Conservation (phyloP, 1,140 invertebrate genomes). For the Leucophenga varia region DNA sequence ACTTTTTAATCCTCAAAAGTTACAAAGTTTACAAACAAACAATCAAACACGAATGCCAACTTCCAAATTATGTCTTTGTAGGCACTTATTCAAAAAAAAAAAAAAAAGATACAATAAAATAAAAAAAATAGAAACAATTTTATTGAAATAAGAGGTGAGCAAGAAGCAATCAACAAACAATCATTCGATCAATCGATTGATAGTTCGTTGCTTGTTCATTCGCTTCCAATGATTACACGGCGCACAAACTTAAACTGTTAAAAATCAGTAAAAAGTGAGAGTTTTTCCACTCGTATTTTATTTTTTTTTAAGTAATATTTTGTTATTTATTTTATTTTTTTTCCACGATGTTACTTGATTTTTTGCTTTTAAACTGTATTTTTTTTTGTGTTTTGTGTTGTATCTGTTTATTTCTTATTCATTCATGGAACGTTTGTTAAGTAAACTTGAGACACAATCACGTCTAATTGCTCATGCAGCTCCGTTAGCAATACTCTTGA, state of each 20-base stretch:
- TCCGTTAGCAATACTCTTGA: slow-evolving; percentile 47
- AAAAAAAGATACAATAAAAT: slow-evolving; percentile 11
- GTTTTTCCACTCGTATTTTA: slow-evolving; percentile 40
- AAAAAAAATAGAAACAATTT: too few species aligned
- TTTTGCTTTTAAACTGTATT: slow-evolving; percentile 5
- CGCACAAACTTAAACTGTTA: background rate
- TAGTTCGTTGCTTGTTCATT: too few species aligned
- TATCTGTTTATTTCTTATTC: slow-evolving; percentile 7
- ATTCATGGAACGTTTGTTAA: too few species aligned
- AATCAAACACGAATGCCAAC: too few species aligned
- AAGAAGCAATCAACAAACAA: slow-evolving; percentile 10
- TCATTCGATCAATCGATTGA: too few species aligned
- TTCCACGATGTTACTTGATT: slow-evolving; percentile 10
- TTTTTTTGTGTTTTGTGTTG: slow-evolving; percentile 10
- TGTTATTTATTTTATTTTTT: slow-evolving; percentile 18
- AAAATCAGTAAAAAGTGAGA: slow-evolving; percentile 41
- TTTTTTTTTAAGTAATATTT: slow-evolving; percentile 30
- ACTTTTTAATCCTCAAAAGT: too few species aligned
- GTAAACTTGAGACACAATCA: slow-evolving; percentile 50
- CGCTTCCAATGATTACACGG: too few species aligned
- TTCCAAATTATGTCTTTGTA: too few species aligned
- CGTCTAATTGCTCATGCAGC: slow-evolving; percentile 50
- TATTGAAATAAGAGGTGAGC: too few species aligned
- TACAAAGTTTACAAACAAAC: too few species aligned
- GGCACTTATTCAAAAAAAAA: slow-evolving; percentile 35